Evolutionary conservation across 2,113 vertebrate species (phyloP).

Genomic region (Cynocephalus volans): DNA sequence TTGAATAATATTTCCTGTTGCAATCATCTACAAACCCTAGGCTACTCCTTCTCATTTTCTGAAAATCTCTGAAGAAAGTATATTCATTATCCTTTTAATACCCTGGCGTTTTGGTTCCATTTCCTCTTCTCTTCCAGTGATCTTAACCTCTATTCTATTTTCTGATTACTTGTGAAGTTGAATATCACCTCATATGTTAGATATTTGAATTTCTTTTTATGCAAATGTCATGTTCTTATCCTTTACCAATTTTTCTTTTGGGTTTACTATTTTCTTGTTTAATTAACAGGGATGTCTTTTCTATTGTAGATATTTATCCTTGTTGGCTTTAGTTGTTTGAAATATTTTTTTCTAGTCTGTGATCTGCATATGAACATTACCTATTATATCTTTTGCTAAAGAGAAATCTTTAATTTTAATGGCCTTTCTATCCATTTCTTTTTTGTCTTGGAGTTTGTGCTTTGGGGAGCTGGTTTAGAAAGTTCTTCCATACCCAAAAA

Average conservation of each 20-base stretch:
- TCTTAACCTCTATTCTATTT: background rate
- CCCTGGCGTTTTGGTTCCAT: background rate
- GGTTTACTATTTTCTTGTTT: background rate
- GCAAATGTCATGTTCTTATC: background rate
- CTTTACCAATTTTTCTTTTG: background rate
- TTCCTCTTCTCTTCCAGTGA: background rate
- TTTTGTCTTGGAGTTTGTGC: background rate
- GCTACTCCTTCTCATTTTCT: background rate
- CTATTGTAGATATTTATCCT: background rate
- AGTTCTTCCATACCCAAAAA: background rate
- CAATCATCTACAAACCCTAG: background rate
- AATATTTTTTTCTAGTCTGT: background rate
- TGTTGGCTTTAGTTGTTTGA: slow-evolving; percentile 4
- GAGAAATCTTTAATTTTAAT: background rate
- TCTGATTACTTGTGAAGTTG: background rate
- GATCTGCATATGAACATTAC: background rate
- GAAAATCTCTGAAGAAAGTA: background rate
- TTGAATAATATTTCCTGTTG: background rate
- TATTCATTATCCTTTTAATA: background rate
- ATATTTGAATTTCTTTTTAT: background rate
- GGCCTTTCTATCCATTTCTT: background rate
- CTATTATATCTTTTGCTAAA: background rate
- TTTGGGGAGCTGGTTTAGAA: slow-evolving; percentile 41
- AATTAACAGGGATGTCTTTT: background rate
- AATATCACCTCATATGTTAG: background rate